phyloP scores from a whole-genome alignment of 2,888 invertebrate species.

The Argyresthia albistria region DNA sequence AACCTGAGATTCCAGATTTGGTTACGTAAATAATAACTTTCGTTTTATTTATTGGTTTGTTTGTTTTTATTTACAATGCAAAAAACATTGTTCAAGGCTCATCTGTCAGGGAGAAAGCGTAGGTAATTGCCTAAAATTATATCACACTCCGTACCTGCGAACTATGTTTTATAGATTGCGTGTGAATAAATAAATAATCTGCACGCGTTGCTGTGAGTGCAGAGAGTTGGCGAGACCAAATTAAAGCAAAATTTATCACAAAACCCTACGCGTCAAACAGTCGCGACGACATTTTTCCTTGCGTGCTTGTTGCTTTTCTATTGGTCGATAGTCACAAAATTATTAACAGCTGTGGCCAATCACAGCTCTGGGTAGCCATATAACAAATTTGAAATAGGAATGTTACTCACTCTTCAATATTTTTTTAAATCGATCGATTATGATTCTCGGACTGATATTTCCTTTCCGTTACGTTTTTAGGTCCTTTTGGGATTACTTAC shows the following conservation, averaged over 20 bases:
- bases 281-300: conserved; percentile 58
- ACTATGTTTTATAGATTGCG: conserved; percentile 3
- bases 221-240: conserved; percentile 14
- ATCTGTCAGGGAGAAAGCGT: conserved; percentile 46
- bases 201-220: neutral
- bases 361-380: conserved; percentile 5
- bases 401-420: no score
- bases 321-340: conserved; percentile 29
- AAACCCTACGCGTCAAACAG: conserved; percentile 22
- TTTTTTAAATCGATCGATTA: no score
- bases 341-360: conserved; percentile 25
- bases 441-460: no score
- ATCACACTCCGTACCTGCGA: conserved; percentile 6
- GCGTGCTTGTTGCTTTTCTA: conserved; percentile 44
- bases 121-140: conserved; percentile 22
- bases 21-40: conserved; percentile 16
- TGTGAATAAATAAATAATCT: neutral
- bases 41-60: conserved; percentile 15
- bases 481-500: no score
- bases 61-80: conserved; percentile 67
- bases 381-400: neutral
- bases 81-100: conserved; percentile 47
- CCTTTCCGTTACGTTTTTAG: no score
- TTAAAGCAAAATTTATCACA: conserved; percentile 28
- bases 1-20: neutral